Evolutionary conservation across 2,888 invertebrate genomes (phyloP), one percentile per base, ranked within the genome.

Genomic region (Clanis bilineata): DNA sequence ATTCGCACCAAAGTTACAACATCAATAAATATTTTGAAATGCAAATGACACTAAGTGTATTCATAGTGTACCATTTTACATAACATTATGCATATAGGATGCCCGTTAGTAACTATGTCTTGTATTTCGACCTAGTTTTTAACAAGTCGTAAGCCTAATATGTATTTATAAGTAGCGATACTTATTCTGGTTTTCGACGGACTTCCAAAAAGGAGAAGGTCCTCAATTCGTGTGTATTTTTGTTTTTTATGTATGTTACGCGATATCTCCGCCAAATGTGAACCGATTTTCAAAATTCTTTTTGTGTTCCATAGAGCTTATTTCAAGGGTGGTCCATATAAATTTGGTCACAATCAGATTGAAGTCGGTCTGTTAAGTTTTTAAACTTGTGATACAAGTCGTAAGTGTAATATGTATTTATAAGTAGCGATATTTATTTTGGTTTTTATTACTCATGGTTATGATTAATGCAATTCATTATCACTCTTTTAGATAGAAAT

Each of bases 1-100:
- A 58, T 58, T 63, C 36, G 39, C 41, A 63, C 41, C 39, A 58
- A 21, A 39, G 60, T 76, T 71, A 62, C 67, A 66, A 73, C 69
- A 72, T 57, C 61, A 64, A 65, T 71, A 70, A 69, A 73, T 74
- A 72, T 64, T 64, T 70, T 69, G 61, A 63, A 70, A 73, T 71
- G 67, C 63, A 69, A 74, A 75, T 73, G 63, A 63, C 59, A 66
- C 61, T 69, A 64, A 65, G 61, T 58, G 32, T 64, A 63, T 63
- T 66, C 66, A 67, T 56, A 62, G 62, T 60, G 57, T 58, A 64
- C 62, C 56, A 61, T 62, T 68, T 67, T 65, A 63, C 68, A 71
- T 71, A 70, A 68, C 65, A 69, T 66, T 63, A 70, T 55, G 43
- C 59, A 58, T 64, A 58, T 65, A 59, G 59, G 66, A 62, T 55